A percentile compares a stretch with the other conserved stretches of the same genome.
These are phyloP conservation scores for Menura novaehollandiae DNA, from an alignment of 2,113 vertebrate genomes.

Conservation along the genomic window DNA sequence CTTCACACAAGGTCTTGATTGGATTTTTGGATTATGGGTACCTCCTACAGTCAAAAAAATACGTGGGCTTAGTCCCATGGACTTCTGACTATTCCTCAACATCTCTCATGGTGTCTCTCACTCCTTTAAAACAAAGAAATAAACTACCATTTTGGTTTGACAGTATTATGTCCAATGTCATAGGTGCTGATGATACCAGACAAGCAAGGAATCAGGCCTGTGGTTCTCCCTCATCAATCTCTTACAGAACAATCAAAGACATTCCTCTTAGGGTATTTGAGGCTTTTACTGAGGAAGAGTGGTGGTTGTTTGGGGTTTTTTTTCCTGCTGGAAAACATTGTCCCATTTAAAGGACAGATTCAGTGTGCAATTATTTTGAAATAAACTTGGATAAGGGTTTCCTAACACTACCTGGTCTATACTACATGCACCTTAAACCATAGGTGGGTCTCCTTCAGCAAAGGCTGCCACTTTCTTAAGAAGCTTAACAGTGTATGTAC, in stretches of 20 bases:
- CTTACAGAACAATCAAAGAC: background rate
- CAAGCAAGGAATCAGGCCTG: background rate
- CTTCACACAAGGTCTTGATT: background rate
- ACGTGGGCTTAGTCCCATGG: fast-evolving
- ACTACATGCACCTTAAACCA: background rate
- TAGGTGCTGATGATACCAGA: background rate
- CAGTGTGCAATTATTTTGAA: background rate
- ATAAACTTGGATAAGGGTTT: background rate
- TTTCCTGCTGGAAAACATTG: background rate
- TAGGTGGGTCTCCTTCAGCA: background rate
- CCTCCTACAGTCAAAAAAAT: background rate
- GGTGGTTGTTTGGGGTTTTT: fast-evolving
- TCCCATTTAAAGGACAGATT: background rate
- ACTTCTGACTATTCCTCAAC: background rate
- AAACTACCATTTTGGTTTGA: background rate
- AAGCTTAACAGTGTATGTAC: background rate
- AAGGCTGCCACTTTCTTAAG: background rate
- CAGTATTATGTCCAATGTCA: background rate
- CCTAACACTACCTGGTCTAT: background rate
- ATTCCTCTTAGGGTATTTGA: background rate
- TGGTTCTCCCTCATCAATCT: background rate
- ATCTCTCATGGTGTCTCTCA: background rate
- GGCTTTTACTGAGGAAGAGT: background rate
- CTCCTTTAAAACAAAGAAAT: background rate
- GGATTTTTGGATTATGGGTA: background rate